Conservation (phyloP, 2,888 invertebrate genomes). For the Hydrotaea diabolus region DNA sequence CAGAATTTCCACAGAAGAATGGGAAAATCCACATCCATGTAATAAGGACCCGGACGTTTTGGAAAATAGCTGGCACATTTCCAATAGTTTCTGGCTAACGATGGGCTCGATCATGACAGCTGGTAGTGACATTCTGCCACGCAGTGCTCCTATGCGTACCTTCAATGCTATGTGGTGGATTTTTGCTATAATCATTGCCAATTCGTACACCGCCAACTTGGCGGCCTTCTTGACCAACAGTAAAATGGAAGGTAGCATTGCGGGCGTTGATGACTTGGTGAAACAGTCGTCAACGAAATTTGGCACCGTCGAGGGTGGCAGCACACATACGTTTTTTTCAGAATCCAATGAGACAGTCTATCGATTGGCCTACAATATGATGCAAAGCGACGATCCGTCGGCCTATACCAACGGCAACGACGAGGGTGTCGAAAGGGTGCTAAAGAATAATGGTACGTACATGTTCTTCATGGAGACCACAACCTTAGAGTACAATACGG, state of each 20-base stretch:
- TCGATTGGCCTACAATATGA: constrained; percentile 93
- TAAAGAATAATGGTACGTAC: constrained; percentile 87
- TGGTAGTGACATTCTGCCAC: constrained; percentile 95
- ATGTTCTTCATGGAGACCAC: constrained; percentile 99
- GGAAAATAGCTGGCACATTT: constrained; percentile 93
- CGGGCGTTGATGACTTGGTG: constrained; percentile 93
- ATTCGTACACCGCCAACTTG: constrained; percentile 95
- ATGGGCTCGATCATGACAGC: constrained; percentile 96
- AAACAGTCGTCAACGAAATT: constrained; percentile 96
- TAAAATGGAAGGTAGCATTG: constrained; percentile 93
- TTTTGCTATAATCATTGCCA: constrained; percentile 90
- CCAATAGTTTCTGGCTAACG: constrained; percentile 97
- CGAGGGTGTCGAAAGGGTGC: constrained; percentile 92
- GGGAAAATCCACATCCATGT: constrained; percentile 97
- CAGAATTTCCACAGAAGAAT: constrained; percentile 93
- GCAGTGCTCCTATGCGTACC: constrained; percentile 89
- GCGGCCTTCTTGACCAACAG: constrained; percentile 96
- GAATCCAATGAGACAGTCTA: constrained; percentile 92
- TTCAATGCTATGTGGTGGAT: constrained; percentile 92
- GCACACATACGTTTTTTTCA: constrained; percentile 94
- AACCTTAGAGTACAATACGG: constrained; percentile 93
- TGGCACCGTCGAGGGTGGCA: constrained; percentile 92
- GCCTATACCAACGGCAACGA: constrained; percentile 90
- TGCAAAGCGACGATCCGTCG: constrained; percentile 90
- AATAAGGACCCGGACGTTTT: constrained; percentile 91